A percentile compares a stretch with the other conserved stretches of the same genome.
phyloP scores from a whole-genome alignment of 2,888 invertebrate species.

The Drosophila greeni region DNA sequence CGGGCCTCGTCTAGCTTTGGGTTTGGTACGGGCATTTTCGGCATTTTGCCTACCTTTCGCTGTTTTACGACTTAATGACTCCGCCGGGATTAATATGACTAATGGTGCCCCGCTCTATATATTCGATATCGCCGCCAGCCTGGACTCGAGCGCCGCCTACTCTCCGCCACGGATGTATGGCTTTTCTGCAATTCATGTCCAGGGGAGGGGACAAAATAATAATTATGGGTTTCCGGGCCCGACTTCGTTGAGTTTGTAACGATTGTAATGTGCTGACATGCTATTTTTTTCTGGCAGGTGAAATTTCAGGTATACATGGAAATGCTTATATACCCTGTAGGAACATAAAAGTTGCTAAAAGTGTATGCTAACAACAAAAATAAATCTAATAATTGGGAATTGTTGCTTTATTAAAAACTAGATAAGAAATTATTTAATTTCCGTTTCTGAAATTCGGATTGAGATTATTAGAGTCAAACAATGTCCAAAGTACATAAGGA shows the following conservation, averaged over 20 bases:
- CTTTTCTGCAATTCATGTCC: constrained; percentile 67
- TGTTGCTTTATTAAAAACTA: background rate
- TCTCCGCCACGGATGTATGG: constrained; percentile 21
- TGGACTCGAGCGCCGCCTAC: background rate
- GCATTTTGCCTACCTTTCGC: constrained; percentile 54
- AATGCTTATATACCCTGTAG: constrained; percentile 13
- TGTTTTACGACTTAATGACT: constrained; percentile 73
- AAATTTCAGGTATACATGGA: background rate
- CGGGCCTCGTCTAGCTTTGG: background rate
- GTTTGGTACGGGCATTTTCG: constrained; percentile 16
- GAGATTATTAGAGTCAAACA: background rate
- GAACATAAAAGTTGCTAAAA: too few relatives aligned
- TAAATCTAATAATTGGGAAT: background rate
- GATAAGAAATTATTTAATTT: background rate
- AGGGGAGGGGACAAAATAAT: constrained; percentile 42
- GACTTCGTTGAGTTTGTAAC: constrained; percentile 39
- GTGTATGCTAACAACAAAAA: background rate
- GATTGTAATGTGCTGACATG: constrained; percentile 63
- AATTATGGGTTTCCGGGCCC: constrained; percentile 58
- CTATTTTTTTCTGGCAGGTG: constrained; percentile 46
- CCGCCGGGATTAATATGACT: constrained; percentile 73
- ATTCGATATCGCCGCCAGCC: constrained; percentile 48
- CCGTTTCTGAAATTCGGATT: background rate
- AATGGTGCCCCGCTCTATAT: constrained; percentile 64
- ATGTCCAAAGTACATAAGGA: background rate